phyloP scores from a whole-genome alignment of 2,113 vertebrate species.

The Dendropsophus ebraccatus region DNA sequence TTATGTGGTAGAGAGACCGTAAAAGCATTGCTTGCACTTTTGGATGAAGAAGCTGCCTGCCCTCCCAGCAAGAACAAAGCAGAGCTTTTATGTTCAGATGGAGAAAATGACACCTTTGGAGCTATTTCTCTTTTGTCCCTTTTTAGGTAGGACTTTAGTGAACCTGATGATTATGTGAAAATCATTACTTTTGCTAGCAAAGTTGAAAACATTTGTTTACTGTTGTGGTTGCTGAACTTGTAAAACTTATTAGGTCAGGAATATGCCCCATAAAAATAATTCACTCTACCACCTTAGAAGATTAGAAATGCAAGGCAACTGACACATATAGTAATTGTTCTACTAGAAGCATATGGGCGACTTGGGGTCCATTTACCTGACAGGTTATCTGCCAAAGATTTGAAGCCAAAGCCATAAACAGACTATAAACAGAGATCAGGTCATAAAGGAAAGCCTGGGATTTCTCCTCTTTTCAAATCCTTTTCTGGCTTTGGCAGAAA shows the following conservation, averaged over 20 bases:
- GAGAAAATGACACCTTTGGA: conserved; percentile 65
- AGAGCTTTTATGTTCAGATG: conserved; percentile 80
- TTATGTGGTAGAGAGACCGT: conserved; percentile 87
- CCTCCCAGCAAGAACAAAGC: conserved; percentile 83
- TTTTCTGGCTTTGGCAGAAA: no score
- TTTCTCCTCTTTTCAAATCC: no score
- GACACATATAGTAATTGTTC: no score
- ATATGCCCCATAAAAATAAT: no score
- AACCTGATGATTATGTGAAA: not conserved
- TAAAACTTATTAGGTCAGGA: not conserved
- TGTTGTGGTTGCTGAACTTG: not conserved
- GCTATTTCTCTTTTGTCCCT: conserved; percentile 75
- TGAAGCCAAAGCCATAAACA: no score
- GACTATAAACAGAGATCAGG: no score
- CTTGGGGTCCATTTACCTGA: no score
- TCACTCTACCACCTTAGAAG: no score
- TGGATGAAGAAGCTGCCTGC: conserved; percentile 85
- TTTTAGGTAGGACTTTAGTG: conserved; percentile 75
- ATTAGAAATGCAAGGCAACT: no score
- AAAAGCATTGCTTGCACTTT: conserved; percentile 81
- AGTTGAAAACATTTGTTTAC: not conserved
- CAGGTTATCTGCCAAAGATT: no score
- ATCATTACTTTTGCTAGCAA: not conserved
- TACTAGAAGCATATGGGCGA: no score
- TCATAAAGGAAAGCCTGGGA: no score